Conservation (phyloP, 2,797 vertebrate genomes). For the Cossypha caffra region DNA sequence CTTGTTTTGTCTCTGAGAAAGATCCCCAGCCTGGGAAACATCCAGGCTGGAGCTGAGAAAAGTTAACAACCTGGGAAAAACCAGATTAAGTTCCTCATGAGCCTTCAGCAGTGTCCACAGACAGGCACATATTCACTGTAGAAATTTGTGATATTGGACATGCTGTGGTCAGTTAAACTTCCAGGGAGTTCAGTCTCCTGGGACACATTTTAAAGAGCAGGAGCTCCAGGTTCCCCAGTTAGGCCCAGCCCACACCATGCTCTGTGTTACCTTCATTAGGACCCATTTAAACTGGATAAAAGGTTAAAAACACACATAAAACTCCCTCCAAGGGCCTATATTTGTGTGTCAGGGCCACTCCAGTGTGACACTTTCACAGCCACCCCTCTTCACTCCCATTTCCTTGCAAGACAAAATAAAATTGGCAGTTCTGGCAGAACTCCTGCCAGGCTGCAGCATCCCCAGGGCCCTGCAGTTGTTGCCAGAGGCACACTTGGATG, state of each 20-base stretch:
- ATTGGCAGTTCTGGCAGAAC: too few relatives aligned
- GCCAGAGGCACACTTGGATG: fast-evolving
- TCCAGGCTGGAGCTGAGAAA: too few relatives aligned
- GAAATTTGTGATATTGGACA: background rate
- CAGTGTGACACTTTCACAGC: background rate
- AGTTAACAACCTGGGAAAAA: too few relatives aligned
- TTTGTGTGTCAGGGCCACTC: background rate
- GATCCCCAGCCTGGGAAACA: too few relatives aligned
- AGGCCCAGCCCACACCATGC: background rate
- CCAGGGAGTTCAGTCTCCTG: slow-evolving; percentile 7
- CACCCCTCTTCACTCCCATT: background rate
- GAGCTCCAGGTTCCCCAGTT: background rate
- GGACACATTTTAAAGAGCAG: slow-evolving; percentile 51
- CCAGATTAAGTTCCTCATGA: too few relatives aligned
- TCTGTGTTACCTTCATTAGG: slow-evolving; percentile 17
- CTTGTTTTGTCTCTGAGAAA: too few relatives aligned
- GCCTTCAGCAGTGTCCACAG: too few relatives aligned
- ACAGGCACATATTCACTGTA: background rate
- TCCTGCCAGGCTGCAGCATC: background rate
- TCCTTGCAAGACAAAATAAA: background rate
- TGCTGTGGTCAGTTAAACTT: background rate
- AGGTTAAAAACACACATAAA: slow-evolving; percentile 31
- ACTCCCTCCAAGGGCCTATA: background rate
- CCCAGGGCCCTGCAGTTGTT: fast-evolving
- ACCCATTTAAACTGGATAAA: slow-evolving; percentile 4